phyloP scores from a whole-genome alignment of 2,888 invertebrate genomes.

The Punctoribates punctum region DNA sequence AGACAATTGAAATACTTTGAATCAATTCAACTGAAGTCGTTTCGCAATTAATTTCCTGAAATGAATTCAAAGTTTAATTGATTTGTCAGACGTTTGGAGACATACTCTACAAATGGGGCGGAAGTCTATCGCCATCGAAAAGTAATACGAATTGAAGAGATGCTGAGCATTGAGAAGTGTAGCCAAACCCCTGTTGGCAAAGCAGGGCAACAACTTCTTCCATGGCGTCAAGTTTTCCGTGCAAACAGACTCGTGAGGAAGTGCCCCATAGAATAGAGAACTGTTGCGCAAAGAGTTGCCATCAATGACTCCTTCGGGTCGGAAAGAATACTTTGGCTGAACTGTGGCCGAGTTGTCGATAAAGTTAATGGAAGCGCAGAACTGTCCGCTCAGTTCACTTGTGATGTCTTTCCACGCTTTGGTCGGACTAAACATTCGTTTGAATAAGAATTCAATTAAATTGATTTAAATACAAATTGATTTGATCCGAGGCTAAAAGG shows the following conservation, averaged over 20 bases:
- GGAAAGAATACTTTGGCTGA: constrained; percentile 73
- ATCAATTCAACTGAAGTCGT: constrained; percentile 71
- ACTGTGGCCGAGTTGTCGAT: constrained; percentile 79
- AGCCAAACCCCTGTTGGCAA: constrained; percentile 73
- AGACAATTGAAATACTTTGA: constrained; percentile 80
- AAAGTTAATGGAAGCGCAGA: constrained; percentile 94
- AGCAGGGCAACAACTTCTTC: constrained; percentile 94
- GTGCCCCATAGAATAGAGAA: constrained; percentile 69
- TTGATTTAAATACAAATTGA: too few species aligned
- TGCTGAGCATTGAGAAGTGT: constrained; percentile 82
- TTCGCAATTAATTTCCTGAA: constrained; percentile 59
- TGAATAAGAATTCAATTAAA: too few species aligned
- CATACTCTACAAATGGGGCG: constrained; percentile 67
- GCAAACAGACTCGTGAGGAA: constrained; percentile 94
- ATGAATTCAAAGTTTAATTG: neutral
- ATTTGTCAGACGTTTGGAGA: neutral
- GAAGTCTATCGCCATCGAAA: constrained; percentile 81
- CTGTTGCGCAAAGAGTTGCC: constrained; percentile 54
- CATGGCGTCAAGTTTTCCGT: constrained; percentile 98
- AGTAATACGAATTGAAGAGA: constrained; percentile 87
- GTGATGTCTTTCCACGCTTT: constrained; percentile 76
- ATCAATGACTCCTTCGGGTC: constrained; percentile 61
- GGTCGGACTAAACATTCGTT: constrained; percentile 20
- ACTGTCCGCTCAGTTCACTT: constrained; percentile 84
- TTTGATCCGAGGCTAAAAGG: too few species aligned